Evolutionary conservation across 2,888 invertebrate species (phyloP), one percentile per base, ranked within the genome.

Genomic region (Lordiphosa andalusiaca): DNA sequence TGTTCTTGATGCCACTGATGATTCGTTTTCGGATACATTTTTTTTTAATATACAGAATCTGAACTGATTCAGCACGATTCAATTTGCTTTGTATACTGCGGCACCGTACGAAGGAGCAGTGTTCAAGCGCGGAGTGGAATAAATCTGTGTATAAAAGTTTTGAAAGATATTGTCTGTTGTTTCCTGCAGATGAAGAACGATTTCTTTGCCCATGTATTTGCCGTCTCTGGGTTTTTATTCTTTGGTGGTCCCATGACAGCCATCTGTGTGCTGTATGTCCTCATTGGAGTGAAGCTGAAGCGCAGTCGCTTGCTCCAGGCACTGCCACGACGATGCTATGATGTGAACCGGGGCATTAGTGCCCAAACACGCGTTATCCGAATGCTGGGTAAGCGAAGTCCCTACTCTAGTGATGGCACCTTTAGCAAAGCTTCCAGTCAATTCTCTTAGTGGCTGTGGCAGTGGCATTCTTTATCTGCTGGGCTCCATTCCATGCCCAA

Each of bases 401-500:
- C 30, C 10, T 10, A 30, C 35, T 25, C 25, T 13, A n/a, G 4
- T 12, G 35, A 5, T 38, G 49, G 16, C 25, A 44, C 37, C 42
- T 42, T 25, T 10, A 39, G 30, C 25, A 46, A 21, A 10, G 13
- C 25, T 5, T n/a, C 36, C 23, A 21, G 25, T 19, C 35, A n/a
- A 2, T 39, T 10, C 21, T n/a, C 90, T 71, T 92, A 92, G 96
- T 96, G 88, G 96, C 96, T 50, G 93, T 96, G 59, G 96, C 96
- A 56, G 93, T 95, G 83, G 95, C 96, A 2, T 92, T 92, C 88
- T 95, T 95, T 89, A 92, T 95, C 60, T 96, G 96, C 88, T 95
- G 95, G 95, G 95, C 95, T 3, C 98, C 98, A 0, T 98, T 97
- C 89, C 97, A 98, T 90, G 94, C 96, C 2, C 98, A 98, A 88